Conservation (phyloP, 2,797 vertebrate species). For the Vireo griseus region DNA sequence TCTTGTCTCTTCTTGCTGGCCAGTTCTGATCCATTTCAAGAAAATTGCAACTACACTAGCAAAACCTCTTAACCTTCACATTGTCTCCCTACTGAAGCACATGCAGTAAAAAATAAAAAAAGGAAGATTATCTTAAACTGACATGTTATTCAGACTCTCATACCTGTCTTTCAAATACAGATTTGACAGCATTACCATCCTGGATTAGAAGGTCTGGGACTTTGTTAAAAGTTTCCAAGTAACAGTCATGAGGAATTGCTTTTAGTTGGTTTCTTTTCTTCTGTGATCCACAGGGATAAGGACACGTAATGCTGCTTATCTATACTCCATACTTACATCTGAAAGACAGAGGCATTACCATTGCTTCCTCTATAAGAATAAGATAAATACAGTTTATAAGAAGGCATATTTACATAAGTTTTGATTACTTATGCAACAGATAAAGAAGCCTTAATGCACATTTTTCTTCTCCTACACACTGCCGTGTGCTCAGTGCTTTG, state of each 20-base stretch:
- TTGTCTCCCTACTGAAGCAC: not conserved
- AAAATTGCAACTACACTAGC: not conserved
- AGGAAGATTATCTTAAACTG: not conserved
- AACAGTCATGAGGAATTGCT: accelerated
- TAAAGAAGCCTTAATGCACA: not conserved
- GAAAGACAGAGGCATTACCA: not conserved
- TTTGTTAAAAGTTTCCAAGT: not conserved
- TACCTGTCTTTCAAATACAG: not conserved
- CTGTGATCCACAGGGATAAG: not conserved
- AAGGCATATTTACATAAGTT: slow-evolving; percentile 1
- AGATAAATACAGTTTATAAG: not conserved
- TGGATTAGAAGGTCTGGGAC: not conserved
- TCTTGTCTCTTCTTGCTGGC: not conserved
- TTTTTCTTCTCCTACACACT: not conserved
- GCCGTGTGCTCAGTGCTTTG: not conserved
- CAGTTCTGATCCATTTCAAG: not conserved
- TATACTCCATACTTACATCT: not conserved
- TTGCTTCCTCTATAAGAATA: not conserved
- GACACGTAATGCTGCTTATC: not conserved
- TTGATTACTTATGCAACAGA: slow-evolving; percentile 15
- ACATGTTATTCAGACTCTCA: not conserved
- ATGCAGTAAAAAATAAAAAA: not conserved
- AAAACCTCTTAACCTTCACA: not conserved
- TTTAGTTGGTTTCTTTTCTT: not conserved
- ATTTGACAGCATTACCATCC: not conserved